These are phyloP conservation scores for Alectura lathami DNA, from an alignment of 2,113 vertebrate genomes.

Conservation along the genomic window DNA sequence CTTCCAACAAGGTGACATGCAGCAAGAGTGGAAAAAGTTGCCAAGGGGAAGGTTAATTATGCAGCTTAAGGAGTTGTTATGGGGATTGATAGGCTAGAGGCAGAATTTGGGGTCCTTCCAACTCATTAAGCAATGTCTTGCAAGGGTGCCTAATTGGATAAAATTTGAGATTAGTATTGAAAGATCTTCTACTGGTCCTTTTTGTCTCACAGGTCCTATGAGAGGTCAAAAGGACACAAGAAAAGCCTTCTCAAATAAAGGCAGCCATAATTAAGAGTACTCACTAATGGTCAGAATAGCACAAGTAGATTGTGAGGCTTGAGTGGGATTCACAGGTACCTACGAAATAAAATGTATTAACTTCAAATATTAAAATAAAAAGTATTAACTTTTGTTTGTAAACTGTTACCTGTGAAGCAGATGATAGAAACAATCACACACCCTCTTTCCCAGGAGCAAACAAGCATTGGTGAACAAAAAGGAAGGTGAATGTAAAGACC, in stretches of 20 bases:
- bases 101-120: constrained; percentile 26
- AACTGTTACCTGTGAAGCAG: background rate
- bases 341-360: background rate
- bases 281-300: background rate
- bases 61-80: background rate
- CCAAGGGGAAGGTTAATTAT: constrained; percentile 13
- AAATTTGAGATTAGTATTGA: constrained; percentile 23
- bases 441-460: background rate
- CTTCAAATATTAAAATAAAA: too few species aligned
- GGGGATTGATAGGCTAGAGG: background rate
- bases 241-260: background rate
- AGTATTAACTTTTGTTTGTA: background rate
- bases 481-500: constrained; percentile 2
- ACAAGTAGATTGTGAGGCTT: background rate
- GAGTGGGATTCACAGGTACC: background rate
- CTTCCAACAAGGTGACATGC: background rate
- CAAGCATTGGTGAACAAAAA: background rate
- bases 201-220: background rate
- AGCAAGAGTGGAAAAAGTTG: background rate
- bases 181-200: background rate
- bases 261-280: background rate
- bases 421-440: background rate
- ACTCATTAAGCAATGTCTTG: constrained; percentile 23
- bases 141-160: background rate
- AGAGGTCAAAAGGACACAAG: constrained; percentile 9